phyloP scores from a whole-genome alignment of 2,888 invertebrate species.

The Hoplodrina ambigua region DNA sequence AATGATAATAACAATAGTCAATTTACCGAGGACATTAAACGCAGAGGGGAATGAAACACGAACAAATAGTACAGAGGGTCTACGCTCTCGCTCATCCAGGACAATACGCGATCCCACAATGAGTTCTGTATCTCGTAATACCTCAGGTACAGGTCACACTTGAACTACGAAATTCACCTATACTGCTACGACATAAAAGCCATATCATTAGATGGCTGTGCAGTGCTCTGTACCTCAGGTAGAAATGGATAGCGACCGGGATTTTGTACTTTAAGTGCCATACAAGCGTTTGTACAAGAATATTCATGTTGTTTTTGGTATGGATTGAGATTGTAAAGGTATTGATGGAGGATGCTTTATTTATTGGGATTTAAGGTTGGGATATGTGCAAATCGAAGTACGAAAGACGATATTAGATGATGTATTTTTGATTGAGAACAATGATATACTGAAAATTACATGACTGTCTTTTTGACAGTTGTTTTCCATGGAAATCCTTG shows the following conservation, averaged over 20 bases:
- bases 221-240: slow-evolving; percentile 8
- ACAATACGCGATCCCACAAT: slow-evolving; percentile 62
- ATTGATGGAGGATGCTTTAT: slow-evolving; percentile 17
- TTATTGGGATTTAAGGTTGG: background rate
- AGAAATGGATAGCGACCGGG: background rate
- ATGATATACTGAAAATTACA: background rate
- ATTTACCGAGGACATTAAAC: slow-evolving; percentile 51
- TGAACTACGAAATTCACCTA: background rate
- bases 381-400: background rate
- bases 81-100: slow-evolving; percentile 52
- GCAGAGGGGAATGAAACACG: slow-evolving; percentile 47
- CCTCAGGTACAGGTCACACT: slow-evolving; percentile 7
- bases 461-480: background rate
- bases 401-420: background rate
- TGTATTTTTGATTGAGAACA: background rate
- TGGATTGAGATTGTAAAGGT: slow-evolving; percentile 25
- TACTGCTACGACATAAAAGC: background rate
- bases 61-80: slow-evolving; percentile 51
- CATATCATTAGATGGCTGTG: background rate
- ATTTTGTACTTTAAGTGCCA: slow-evolving; percentile 26
- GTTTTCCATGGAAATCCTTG: background rate
- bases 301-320: slow-evolving; percentile 27
- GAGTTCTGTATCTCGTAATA: slow-evolving; percentile 41
- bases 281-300: slow-evolving; percentile 14
- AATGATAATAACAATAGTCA: slow-evolving; percentile 30